Percentiles rank a stretch among this genome's conserved stretches.
phyloP scores from a whole-genome alignment of 2,888 invertebrate genomes.

The Allygus modestus region DNA sequence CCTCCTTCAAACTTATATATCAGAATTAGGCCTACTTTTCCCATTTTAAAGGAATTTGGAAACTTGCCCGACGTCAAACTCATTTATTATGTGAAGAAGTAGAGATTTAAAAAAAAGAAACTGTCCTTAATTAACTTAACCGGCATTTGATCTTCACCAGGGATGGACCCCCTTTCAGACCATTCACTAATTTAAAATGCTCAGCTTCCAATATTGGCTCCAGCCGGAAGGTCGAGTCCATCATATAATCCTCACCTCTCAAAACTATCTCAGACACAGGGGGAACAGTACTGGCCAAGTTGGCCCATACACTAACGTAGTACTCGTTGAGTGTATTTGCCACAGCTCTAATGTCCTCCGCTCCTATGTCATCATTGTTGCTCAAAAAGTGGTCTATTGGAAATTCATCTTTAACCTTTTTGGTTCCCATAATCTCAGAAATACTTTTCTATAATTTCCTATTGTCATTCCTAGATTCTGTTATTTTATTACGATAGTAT shows the following conservation, averaged over 20 bases:
- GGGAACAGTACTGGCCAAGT: no score
- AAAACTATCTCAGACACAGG: not conserved
- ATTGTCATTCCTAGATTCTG: no score
- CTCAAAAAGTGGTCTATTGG: not conserved
- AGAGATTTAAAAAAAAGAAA: not conserved
- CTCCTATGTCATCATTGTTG: not conserved
- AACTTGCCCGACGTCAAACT: not conserved
- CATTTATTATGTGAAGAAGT: not conserved
- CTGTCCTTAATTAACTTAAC: not conserved
- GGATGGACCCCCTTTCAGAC: not conserved
- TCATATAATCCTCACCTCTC: not conserved
- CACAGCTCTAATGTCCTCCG: no score
- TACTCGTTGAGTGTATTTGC: no score
- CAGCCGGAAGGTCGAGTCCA: not conserved
- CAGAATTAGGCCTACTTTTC: slow-evolving; percentile 2
- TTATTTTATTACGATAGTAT: no score
- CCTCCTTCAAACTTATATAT: slow-evolving; percentile 1
- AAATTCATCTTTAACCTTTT: no score
- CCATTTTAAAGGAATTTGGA: no score
- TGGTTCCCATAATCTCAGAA: no score
- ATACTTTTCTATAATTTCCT: no score
- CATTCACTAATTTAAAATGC: not conserved
- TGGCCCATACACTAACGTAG: no score
- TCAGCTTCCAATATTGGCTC: no score
- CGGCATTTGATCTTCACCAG: not conserved